Base-by-base conservation (phyloP, 2,888 invertebrate genomes). In the Eupelmus urozonus region DNA sequence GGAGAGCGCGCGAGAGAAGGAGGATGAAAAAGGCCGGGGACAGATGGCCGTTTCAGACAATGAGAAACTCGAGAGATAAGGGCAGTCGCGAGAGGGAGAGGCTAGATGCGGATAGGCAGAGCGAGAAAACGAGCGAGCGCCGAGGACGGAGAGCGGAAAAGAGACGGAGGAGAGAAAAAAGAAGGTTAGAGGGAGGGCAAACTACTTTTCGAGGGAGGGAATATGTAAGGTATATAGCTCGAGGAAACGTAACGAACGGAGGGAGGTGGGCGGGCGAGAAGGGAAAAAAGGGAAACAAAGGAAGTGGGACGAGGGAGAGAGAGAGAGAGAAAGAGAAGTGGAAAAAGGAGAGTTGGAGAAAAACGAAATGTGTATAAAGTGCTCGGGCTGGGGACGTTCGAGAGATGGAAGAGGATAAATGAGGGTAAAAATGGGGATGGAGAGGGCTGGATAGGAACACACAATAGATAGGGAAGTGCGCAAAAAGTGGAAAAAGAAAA, bases 41-140 rank as follows among this genome's bases (percentile, higher is more conserved):
- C 89, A 89, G 89, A 89, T 89, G 89, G 89, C 87, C 87, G 87
- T 88, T 89, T 87, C 87, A 88, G 88, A 89, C 89, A 89, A 89
- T 88, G 88, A 89, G 89, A 88, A 89, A 89, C 88, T 89, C 86
- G 84, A 88, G 87, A 88, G 89, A 89, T 88, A 89, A 88, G 88
- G 87, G 16, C 60, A 53, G 72, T n/a, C 45, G 42, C 25, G 49
- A 60, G 49, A 59, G 71, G 81, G 83, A 83, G 80, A 59, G 55
- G 45, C 45, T 16, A 45, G 4, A 45, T 45, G 16, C 16, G 13
- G 9, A 45, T 45, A 45, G 9, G 16, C n/a, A 53, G 75, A 67
- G 76, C 76, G 75, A 76, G 71, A 75, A 80, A 78, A 80, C 66
- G 80, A 78, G 80, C 73, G 62, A 78, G 76, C 72, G 71, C 74